A percentile compares a stretch with the other conserved stretches of the same genome.
Conservation (phyloP, 2,888 invertebrate species). For the Epinotia demarniana region DNA sequence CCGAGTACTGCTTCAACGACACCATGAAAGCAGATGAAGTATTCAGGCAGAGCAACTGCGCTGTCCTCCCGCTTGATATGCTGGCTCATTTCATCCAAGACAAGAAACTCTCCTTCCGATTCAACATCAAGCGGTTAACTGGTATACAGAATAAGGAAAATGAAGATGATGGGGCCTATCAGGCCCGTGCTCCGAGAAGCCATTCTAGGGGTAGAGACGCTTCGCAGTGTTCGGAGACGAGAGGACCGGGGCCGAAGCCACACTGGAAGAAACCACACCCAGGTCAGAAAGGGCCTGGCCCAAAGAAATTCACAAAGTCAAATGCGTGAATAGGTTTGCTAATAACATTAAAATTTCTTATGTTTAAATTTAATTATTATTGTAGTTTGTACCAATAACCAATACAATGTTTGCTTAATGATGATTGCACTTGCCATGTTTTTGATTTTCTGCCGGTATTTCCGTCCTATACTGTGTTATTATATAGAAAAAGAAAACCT, state of each 20-base stretch:
- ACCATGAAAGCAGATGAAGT: constrained; percentile 70
- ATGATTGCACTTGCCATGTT: neutral
- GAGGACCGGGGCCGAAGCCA: constrained; percentile 48
- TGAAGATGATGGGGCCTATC: constrained; percentile 52
- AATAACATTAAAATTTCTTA: neutral
- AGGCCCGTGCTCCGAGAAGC: constrained; percentile 18
- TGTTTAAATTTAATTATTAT: neutral
- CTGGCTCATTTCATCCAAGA: constrained; percentile 66
- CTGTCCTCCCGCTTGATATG: constrained; percentile 65
- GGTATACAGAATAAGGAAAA: constrained; percentile 52
- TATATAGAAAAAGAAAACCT: too few relatives aligned
- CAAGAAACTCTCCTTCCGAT: constrained; percentile 66
- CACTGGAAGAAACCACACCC: constrained; percentile 23
- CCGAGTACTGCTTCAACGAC: constrained; percentile 74
- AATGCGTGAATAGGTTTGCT: neutral
- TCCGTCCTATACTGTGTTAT: neutral
- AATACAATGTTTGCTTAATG: neutral
- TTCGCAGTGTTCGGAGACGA: constrained; percentile 52
- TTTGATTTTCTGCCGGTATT: neutral
- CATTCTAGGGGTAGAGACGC: constrained; percentile 43
- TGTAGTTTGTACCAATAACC: neutral
- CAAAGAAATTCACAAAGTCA: constrained; percentile 1
- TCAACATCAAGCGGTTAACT: constrained; percentile 64
- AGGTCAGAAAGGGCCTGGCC: constrained; percentile 2
- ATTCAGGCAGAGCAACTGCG: constrained; percentile 69